phyloP scores from a whole-genome alignment of 1,140 invertebrate genomes.

The Stegodyphus mimosarum region DNA sequence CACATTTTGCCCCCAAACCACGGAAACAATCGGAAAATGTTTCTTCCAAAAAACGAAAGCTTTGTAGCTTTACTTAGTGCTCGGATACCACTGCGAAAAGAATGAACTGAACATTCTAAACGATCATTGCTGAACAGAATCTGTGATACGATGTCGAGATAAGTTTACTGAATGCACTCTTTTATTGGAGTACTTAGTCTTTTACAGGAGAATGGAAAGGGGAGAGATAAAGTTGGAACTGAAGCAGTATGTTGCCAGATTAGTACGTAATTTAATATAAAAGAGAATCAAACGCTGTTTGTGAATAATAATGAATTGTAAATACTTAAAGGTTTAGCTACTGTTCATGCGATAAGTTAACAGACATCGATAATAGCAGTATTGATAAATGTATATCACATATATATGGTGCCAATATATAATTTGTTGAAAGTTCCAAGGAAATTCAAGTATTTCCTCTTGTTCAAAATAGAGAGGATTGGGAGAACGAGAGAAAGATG shows the following conservation, averaged over 20 bases:
- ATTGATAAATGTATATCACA: too few relatives aligned
- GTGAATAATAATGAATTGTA: too few relatives aligned
- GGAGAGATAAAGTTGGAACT: neutral
- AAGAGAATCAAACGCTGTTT: too few relatives aligned
- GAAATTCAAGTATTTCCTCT: too few relatives aligned
- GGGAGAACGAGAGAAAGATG: too few relatives aligned
- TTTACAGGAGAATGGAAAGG: neutral
- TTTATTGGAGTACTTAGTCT: neutral
- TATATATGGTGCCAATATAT: too few relatives aligned
- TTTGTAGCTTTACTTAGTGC: neutral
- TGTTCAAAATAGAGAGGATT: too few relatives aligned
- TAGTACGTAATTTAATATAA: too few relatives aligned
- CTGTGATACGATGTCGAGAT: slow-evolving; percentile 11
- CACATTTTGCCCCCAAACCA: slow-evolving; percentile 18
- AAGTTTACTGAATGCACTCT: neutral
- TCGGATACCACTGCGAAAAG: neutral
- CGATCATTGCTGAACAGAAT: slow-evolving; percentile 1
- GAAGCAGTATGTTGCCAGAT: neutral
- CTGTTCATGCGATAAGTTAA: too few relatives aligned
- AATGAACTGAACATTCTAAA: neutral
- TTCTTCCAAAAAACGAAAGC: slow-evolving; percentile 28
- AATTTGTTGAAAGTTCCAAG: too few relatives aligned
- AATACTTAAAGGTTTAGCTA: too few relatives aligned
- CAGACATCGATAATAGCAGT: too few relatives aligned
- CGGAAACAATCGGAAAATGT: slow-evolving; percentile 11